phyloP scores from a whole-genome alignment of 2,797 vertebrate species.

The Australoheros facetus region DNA sequence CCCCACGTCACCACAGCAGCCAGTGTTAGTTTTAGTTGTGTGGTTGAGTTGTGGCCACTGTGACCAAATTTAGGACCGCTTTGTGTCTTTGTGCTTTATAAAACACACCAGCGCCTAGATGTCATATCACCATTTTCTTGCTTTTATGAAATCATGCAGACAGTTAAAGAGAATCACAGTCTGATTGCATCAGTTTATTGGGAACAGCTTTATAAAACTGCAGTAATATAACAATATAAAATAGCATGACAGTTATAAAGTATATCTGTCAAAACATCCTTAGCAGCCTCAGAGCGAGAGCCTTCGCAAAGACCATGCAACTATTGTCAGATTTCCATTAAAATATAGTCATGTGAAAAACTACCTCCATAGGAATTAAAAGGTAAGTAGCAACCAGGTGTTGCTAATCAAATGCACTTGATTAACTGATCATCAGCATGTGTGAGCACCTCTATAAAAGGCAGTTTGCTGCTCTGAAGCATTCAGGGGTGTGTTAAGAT shows the following conservation, averaged over 20 bases:
- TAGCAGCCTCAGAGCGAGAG: neutral
- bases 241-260: neutral
- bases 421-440: neutral
- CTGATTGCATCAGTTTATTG: slow-evolving; percentile 44
- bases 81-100: slow-evolving; percentile 20
- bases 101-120: neutral
- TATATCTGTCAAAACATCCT: neutral
- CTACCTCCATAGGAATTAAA: no score
- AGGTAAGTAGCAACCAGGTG: neutral
- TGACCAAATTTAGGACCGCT: slow-evolving; percentile 36
- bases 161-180: slow-evolving; percentile 20
- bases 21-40: slow-evolving; percentile 48
- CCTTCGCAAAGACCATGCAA: neutral
- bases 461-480: neutral
- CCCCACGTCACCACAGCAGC: slow-evolving; percentile 35
- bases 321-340: neutral
- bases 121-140: slow-evolving; percentile 32
- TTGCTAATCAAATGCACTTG: neutral
- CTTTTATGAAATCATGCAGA: slow-evolving; percentile 47
- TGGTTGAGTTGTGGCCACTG: slow-evolving; percentile 29
- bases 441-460: no score
- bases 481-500: neutral
- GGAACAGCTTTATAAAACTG: slow-evolving; percentile 13
- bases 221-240: no score
- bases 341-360: neutral